These are phyloP conservation scores for Bombus breviceps DNA, from an alignment of 1,140 invertebrate species.

Conservation along the genomic window DNA sequence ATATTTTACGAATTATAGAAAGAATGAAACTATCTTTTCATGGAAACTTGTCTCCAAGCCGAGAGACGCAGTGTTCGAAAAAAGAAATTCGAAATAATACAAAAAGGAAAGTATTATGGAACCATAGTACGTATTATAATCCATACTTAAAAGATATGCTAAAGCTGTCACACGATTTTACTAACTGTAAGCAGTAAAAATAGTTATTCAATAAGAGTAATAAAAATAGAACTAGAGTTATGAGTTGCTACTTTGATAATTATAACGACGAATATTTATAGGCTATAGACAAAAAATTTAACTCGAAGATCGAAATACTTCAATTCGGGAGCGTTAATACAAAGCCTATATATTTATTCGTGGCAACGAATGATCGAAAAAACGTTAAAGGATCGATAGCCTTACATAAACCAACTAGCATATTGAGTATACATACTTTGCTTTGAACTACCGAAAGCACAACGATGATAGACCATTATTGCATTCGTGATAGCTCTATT, in stretches of 20 bases:
- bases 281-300: constrained; percentile 13
- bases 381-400: constrained; percentile 21
- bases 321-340: neutral
- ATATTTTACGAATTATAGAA: constrained; percentile 1
- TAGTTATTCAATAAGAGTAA: constrained; percentile 12
- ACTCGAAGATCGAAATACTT: neutral
- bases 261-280: constrained; percentile 26
- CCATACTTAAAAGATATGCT: neutral
- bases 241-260: constrained; percentile 1
- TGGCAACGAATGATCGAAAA: constrained; percentile 9
- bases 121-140: neutral
- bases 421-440: neutral
- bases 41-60: constrained; percentile 33
- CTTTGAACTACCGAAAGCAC: constrained; percentile 17
- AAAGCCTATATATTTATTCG: neutral
- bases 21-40: neutral
- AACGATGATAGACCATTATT: constrained; percentile 17
- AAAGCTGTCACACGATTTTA: neutral
- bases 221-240: constrained; percentile 38
- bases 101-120: neutral
- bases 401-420: constrained; percentile 7
- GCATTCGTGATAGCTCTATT: neutral
- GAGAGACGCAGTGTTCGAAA: constrained; percentile 37
- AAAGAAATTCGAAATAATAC: neutral
- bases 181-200: neutral